Conservation (phyloP, 2,113 vertebrate species). For the Oryzias melastigma region DNA sequence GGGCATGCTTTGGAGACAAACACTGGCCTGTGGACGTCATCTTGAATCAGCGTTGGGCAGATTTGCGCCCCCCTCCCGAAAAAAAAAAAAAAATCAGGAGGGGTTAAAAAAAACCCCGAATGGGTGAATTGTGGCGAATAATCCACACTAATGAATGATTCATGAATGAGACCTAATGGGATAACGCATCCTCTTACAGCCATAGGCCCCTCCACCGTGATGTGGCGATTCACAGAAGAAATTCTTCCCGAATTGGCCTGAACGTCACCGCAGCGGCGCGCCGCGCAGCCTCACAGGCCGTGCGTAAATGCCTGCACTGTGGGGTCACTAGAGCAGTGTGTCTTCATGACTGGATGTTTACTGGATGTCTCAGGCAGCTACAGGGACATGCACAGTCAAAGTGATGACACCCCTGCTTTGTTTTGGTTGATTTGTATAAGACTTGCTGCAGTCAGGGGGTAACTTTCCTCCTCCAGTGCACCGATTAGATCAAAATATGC, state of each 20-base stretch:
- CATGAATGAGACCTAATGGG: conserved; percentile 70
- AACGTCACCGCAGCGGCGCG: conserved; percentile 31
- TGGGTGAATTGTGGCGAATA: conserved; percentile 49
- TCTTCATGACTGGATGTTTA: conserved; percentile 66
- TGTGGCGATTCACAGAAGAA: conserved; percentile 56
- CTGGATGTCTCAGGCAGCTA: conserved; percentile 63
- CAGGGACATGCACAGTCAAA: conserved; percentile 43
- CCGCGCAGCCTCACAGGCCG: conserved; percentile 50
- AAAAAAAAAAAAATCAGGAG: conserved; percentile 47
- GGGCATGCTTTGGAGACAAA: conserved; percentile 67
- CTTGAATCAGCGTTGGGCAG: conserved; percentile 65
- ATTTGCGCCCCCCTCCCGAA: conserved; percentile 39
- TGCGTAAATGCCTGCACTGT: conserved; percentile 61
- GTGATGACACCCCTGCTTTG: conserved; percentile 54
- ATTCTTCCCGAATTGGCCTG: conserved; percentile 44
- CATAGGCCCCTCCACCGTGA: conserved; percentile 45
- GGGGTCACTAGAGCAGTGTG: conserved; percentile 66
- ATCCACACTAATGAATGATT: conserved; percentile 67
- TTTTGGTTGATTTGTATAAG: conserved; percentile 27
- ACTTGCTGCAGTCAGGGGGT: background rate
- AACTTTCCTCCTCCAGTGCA: conserved; percentile 30
- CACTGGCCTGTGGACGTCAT: conserved; percentile 70
- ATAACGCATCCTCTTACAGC: conserved; percentile 60
- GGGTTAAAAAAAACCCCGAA: conserved; percentile 15
- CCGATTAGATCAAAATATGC: conserved; percentile 65